Conservation (phyloP, 2,888 invertebrate genomes). For the Hydraecia micacea region DNA sequence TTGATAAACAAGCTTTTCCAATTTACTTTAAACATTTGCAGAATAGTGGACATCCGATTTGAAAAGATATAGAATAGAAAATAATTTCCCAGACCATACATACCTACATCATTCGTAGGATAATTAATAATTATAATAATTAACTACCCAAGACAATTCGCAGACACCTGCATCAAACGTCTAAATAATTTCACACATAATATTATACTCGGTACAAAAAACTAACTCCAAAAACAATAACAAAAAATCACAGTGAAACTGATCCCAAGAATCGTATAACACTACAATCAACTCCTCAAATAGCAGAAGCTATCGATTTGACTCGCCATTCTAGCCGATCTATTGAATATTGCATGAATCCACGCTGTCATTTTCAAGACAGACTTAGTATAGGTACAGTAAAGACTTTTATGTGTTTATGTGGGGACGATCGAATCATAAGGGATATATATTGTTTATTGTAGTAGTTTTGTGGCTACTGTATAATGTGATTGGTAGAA, state of each 20-base stretch:
- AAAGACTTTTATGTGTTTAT: slow-evolving; percentile 31
- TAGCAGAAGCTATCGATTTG: slow-evolving; percentile 62
- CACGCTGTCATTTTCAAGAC: slow-evolving; percentile 55
- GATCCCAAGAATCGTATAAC: slow-evolving; percentile 15
- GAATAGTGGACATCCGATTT: neutral
- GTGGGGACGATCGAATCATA: slow-evolving; percentile 36
- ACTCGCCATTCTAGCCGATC: slow-evolving; percentile 42
- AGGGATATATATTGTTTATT: slow-evolving; percentile 24
- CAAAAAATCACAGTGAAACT: slow-evolving; percentile 12
- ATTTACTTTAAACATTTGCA: neutral
- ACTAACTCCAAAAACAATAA: slow-evolving; percentile 6
- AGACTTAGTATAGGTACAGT: slow-evolving; percentile 28
- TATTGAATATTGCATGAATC: slow-evolving; percentile 65
- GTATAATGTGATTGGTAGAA: neutral
- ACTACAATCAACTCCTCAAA: slow-evolving; percentile 57
- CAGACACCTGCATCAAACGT: neutral
- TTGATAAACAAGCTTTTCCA: neutral
- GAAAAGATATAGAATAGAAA: neutral
- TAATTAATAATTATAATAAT: too few species aligned
- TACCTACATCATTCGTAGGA: neutral
- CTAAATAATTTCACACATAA: neutral
- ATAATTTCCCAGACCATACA: neutral
- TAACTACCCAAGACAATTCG: too few species aligned
- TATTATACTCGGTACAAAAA: neutral
- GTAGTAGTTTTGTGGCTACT: slow-evolving; percentile 11